Base-by-base conservation (phyloP, 2,113 vertebrate genomes). In the Heteronetta atricapilla region DNA sequence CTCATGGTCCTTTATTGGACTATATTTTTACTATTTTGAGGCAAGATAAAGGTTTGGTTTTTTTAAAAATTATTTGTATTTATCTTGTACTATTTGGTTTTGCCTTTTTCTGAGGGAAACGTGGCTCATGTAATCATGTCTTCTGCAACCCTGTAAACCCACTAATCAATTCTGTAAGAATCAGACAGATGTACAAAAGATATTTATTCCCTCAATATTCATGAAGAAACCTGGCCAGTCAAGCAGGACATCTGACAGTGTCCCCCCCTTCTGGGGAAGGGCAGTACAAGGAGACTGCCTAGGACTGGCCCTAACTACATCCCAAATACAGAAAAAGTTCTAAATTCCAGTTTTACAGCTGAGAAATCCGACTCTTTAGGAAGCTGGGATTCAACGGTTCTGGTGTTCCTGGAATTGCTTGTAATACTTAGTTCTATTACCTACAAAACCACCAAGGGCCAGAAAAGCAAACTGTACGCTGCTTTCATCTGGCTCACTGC, bases 1-100 rank as follows among this genome's bases (percentile, higher is more conserved):
- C 6, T 50, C 10, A 38, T 0, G 2, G 13, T 29, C 21, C 18
- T 42, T n/a, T 79, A 62, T 40, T 34, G 0, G 0, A 59, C 44
- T 74, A 2, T 20, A 33, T 70, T 56, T 56, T 56, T 60, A 56
- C 8, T 64, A 26, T 19, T 76, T 42, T 16, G 16, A 8, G 11
- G 26, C 11, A 87, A 36, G 6, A 52, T 4, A 16, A 82, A 84
- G n/a, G 28, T 31, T 83, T 92, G 82, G 18, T 33, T 26, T 58
- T 53, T n/a, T n/a, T n/a, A n/a, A n/a, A n/a, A 15, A 69, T 53
- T 48, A 85, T 63, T 34, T 77, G 10, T 69, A 16, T 48, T 53
- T 86, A 79, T 74, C 90, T 78, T 0, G 0, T 18, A 60, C 14
- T 50, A 13, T 20, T 67, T 59, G 11, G 25, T 53, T 89, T 70